Evolutionary conservation across 2,797 vertebrate species (phyloP), one percentile per base, ranked within the genome.

Genomic region (Scomberomorus guttatus): DNA sequence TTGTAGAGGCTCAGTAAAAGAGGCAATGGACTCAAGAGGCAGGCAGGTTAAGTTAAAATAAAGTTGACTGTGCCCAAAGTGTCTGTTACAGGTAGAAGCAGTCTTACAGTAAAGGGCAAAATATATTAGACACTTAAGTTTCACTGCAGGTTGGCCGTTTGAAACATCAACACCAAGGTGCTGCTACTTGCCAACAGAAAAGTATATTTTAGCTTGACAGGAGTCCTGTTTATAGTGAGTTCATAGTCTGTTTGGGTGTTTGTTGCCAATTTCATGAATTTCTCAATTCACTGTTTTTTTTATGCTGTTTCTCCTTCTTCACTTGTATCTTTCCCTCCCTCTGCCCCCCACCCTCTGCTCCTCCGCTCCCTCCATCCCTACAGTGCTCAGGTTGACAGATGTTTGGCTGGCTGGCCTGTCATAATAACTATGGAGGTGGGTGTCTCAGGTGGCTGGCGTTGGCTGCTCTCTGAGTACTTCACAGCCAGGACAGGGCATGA

Each of bases 371-470:
- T 85, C 64, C 72, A 34, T 79, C 74, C 72, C 75, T 56, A 72
- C 83, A 84, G 86, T 82, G 61, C 81, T 90, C 84, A 72, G 77
- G 76, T 42, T 91, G 90, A 91, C 88, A 87, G 90, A 86, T 92
- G 90, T 90, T 91, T 86, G 89, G 85, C 84, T 87, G 83, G 56
- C 84, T 65, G 77, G 79, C 72, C 87, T 89, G 89, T 90, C 87
- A 87, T 84, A 85, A 89, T 90, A 79, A 81, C 74, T 68, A 81
- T 80, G 78, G 83, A 84, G 77, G 75, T 77, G 80, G 57, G 51
- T 82, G 86, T 90, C 89, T 85, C 89, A 78, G 80, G 87, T 86
- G 86, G 86, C 79, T 51, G 57, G 46, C 29, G 29, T 72, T 85
- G 82, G 80, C 84, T 84, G 83, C 79, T 84, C 80, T 88, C 86